Evolutionary conservation across 2,797 vertebrate genomes (phyloP).

Genomic region (Pipistrellus pipistrellus): DNA sequence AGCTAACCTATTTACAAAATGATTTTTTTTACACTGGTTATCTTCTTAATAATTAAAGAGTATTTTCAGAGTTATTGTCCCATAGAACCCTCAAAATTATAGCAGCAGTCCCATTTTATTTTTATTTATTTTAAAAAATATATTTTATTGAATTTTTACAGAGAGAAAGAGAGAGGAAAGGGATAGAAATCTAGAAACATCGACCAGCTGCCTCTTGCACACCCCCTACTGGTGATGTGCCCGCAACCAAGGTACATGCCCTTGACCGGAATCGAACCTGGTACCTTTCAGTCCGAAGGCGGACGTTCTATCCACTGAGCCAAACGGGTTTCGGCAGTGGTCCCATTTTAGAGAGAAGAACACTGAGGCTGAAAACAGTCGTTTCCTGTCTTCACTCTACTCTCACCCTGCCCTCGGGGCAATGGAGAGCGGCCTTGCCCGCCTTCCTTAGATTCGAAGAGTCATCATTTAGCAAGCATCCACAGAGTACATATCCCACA

Average conservation of each 20-base stretch:
- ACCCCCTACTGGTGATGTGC: too few species aligned
- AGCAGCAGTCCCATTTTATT: background rate
- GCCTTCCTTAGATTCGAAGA: background rate
- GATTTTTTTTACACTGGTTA: slow-evolving; percentile 30
- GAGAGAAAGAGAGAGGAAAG: too few species aligned
- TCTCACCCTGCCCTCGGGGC: background rate
- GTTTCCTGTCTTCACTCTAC: background rate
- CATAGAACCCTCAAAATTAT: background rate
- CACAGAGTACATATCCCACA: background rate
- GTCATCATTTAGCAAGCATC: background rate
- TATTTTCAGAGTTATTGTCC: slow-evolving; percentile 11
- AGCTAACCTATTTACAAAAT: slow-evolving; percentile 9
- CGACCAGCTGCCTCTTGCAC: too few species aligned
- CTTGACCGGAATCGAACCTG: too few species aligned
- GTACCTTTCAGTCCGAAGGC: too few species aligned
- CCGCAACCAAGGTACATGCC: too few species aligned
- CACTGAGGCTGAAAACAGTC: background rate
- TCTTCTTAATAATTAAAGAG: slow-evolving; percentile 46
- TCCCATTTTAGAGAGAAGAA: slow-evolving; percentile 62
- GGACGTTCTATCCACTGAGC: too few species aligned
- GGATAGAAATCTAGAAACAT: too few species aligned
- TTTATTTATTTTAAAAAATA: too few species aligned
- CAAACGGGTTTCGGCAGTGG: background rate
- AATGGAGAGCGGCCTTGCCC: background rate
- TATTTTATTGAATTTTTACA: too few species aligned